Evolutionary conservation across 2,888 invertebrate species (phyloP), one percentile per base, ranked within the genome.

Genomic region (Cryptus armator): DNA sequence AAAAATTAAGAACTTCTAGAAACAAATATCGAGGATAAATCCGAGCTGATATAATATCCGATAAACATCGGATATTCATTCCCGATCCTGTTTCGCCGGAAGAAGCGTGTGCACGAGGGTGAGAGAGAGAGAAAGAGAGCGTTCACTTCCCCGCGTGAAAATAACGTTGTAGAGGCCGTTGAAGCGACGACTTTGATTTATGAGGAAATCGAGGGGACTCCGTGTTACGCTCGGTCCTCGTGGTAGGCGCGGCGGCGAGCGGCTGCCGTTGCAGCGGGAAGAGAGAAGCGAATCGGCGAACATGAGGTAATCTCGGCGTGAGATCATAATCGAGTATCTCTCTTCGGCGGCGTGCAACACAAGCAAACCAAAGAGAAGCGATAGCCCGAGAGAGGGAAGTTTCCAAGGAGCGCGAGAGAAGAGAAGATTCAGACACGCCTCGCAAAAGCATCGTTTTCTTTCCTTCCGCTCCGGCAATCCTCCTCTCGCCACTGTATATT

Each of bases 251-350:
- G 68, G 68, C 46, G 43, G 12, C 43, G 14, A 12, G 29, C 9
- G 24, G 56, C 56, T 43, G 66, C 37, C 66, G 71, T 67, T 46
- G 46, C 56, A n/a, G 12, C 62, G 32, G 14, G 48, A 56, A 46
- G 68, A 79, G 70, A 87, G 85, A 86, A 86, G 86, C 87, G 87
- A 87, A 90, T 89, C 88, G 87, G 86, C 86, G 89, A 87, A 89
- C 89, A 87, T 87, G 87, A 86, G 84, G 87, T 88, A 89, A 90
- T 89, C 88, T 89, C 87, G 74, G 82, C 77, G 87, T 83, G 87
- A 83, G 90, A 91, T 91, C 90, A 86, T 90, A 90, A 90, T 91
- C 90, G 89, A 80, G 84, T 84, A 87, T 85, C 85, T 87, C 75
- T 74, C 70, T 75, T 62, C 74, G 75, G 81, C 81, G 10, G 44